phyloP scores from a whole-genome alignment of 1,140 invertebrate genomes.

The Halictus rubicundus region DNA sequence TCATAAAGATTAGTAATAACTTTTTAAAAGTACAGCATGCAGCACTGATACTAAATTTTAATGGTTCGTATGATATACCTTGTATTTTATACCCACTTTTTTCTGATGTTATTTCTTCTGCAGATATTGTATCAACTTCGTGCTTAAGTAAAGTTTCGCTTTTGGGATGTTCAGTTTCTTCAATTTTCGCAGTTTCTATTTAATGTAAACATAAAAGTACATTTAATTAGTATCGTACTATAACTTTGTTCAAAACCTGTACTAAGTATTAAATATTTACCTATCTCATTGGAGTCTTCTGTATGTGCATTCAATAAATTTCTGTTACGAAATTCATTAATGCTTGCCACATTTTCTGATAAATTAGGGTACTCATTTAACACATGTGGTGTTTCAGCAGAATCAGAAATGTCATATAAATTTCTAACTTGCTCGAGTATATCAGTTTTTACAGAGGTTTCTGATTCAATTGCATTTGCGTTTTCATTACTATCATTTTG shows the following conservation, averaged over 20 bases:
- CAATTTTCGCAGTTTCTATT: constrained; percentile 7
- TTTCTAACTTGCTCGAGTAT: not conserved
- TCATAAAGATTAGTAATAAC: not conserved
- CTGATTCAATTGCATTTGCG: constrained; percentile 13
- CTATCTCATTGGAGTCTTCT: constrained; percentile 53
- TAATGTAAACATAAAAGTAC: constrained; percentile 39
- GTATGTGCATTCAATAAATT: constrained; percentile 72
- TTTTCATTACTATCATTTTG: constrained; percentile 9
- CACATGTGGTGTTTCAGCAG: not conserved
- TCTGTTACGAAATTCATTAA: constrained; percentile 70
- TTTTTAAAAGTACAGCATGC: not conserved
- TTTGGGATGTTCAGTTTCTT: constrained; percentile 23
- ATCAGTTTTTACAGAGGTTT: constrained; percentile 10
- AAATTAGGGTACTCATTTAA: not conserved
- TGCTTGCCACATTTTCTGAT: constrained; percentile 46
- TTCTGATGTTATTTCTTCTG: constrained; percentile 6
- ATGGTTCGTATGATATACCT: constrained; percentile 41
- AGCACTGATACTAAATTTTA: not conserved
- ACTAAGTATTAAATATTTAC: constrained; percentile 53
- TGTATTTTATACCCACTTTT: constrained; percentile 26
- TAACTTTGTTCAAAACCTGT: not conserved
- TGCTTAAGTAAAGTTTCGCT: constrained; percentile 35
- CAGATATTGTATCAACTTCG: constrained; percentile 18
- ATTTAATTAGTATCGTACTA: constrained; percentile 20
- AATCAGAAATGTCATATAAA: not conserved